phyloP scores from a whole-genome alignment of 2,797 vertebrate genomes.

The Malacoraja senta region DNA sequence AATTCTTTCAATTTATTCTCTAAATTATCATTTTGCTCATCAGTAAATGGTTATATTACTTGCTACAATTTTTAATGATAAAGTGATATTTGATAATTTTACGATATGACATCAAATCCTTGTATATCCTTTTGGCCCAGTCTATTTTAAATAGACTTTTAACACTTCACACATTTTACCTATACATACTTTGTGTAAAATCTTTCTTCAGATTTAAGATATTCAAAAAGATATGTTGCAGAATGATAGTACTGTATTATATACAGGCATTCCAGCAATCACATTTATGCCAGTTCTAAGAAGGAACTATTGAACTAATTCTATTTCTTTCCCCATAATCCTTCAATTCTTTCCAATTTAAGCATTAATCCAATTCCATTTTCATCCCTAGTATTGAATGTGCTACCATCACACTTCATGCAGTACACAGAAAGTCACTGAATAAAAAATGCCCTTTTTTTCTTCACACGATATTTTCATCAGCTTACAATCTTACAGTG shows the following conservation, averaged over 20 bases:
- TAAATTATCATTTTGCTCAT: not conserved
- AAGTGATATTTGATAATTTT: too few relatives aligned
- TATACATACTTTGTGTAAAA: not conserved
- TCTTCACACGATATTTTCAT: not conserved
- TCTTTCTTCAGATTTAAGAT: not conserved
- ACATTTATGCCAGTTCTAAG: too few relatives aligned
- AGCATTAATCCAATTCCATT: not conserved
- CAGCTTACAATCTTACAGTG: not conserved
- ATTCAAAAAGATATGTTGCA: too few relatives aligned
- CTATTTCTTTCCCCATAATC: too few relatives aligned
- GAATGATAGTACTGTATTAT: too few relatives aligned
- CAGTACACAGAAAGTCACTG: not conserved
- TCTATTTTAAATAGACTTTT: not conserved
- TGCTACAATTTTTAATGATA: not conserved
- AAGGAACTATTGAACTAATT: too few relatives aligned
- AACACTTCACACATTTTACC: not conserved
- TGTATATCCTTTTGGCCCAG: not conserved
- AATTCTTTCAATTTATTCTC: not conserved
- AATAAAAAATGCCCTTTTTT: not conserved
- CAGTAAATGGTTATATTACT: not conserved
- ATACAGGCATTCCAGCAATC: too few relatives aligned
- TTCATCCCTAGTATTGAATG: not conserved
- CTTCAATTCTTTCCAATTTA: too few relatives aligned
- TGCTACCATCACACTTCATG: not conserved
- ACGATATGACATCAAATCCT: not conserved